These are phyloP conservation scores for Siderastrea radians DNA, from an alignment of 92 coral and sea anemone species.

Conservation along the genomic window DNA sequence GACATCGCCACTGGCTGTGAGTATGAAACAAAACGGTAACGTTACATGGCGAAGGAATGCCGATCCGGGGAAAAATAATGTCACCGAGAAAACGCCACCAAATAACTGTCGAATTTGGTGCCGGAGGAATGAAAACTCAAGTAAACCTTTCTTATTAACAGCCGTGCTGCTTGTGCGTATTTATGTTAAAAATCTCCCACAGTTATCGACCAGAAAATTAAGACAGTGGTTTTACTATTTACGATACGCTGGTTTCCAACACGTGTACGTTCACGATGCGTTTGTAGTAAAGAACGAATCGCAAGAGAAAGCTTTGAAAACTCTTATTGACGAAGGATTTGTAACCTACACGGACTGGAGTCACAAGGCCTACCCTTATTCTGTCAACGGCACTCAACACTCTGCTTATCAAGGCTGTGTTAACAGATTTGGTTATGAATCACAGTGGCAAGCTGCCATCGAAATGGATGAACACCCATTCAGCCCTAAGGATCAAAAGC, in stretches of 20 bases:
- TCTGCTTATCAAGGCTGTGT: slow-evolving; percentile 70
- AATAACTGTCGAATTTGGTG: slow-evolving; percentile 65
- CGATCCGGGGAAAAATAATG: background rate
- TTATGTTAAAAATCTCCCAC: slow-evolving; percentile 50
- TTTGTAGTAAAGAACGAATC: slow-evolving; percentile 65
- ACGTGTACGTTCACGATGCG: slow-evolving; percentile 77
- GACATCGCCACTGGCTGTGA: background rate
- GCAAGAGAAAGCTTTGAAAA: slow-evolving; percentile 52
- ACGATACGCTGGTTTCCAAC: slow-evolving; percentile 76
- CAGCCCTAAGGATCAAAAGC: slow-evolving; percentile 56
- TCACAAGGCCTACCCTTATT: slow-evolving; percentile 64
- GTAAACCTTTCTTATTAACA: slow-evolving; percentile 73
- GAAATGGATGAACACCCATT: slow-evolving; percentile 78
- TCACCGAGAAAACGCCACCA: background rate
- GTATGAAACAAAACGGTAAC: background rate
- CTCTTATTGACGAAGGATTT: slow-evolving; percentile 64
- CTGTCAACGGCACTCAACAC: slow-evolving; percentile 69
- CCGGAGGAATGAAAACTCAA: slow-evolving; percentile 35
- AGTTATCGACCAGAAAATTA: slow-evolving; percentile 71
- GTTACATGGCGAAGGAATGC: background rate
- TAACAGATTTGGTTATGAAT: slow-evolving; percentile 39
- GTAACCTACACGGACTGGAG: slow-evolving; percentile 81
- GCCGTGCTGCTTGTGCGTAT: slow-evolving; percentile 77
- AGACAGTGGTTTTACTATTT: slow-evolving; percentile 68
- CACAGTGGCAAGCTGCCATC: slow-evolving; percentile 59